Conservation (phyloP, 2,888 invertebrate genomes). For the Diabrotica balteata region DNA sequence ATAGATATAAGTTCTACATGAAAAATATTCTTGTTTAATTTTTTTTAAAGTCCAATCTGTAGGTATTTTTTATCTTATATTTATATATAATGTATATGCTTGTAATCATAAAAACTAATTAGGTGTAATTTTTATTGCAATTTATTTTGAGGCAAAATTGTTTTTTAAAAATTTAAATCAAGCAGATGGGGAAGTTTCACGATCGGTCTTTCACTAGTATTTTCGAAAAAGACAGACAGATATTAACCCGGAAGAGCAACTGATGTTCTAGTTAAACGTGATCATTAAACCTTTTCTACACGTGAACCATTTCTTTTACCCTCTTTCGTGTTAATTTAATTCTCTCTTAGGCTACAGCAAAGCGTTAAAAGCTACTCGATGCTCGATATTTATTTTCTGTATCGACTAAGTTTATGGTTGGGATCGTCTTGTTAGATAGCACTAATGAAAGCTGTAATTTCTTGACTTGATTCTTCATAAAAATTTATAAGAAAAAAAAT, state of each 20-base stretch:
- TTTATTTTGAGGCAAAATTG: too few relatives aligned
- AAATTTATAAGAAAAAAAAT: slow-evolving; percentile 2
- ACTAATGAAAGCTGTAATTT: slow-evolving; percentile 25
- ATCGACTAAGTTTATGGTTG: slow-evolving; percentile 21
- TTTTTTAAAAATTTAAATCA: too few relatives aligned
- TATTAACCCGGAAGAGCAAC: slow-evolving; percentile 18
- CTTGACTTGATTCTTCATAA: slow-evolving; percentile 8
- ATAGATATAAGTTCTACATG: too few relatives aligned
- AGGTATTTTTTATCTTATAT: too few relatives aligned
- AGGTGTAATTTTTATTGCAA: too few relatives aligned
- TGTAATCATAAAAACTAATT: too few relatives aligned
- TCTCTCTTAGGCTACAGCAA: slow-evolving; percentile 20
- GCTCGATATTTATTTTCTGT: slow-evolving; percentile 26
- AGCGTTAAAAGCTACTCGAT: slow-evolving; percentile 25
- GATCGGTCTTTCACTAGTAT: neutral
- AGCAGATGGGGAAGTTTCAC: neutral
- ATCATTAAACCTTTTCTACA: slow-evolving; percentile 19
- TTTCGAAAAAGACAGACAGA: neutral
- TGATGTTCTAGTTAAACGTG: slow-evolving; percentile 23
- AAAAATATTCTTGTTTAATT: too few relatives aligned
- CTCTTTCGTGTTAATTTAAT: slow-evolving; percentile 21
- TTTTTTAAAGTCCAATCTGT: too few relatives aligned
- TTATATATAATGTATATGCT: too few relatives aligned
- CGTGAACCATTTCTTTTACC: slow-evolving; percentile 16
- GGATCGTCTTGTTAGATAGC: slow-evolving; percentile 11